Base-by-base conservation (phyloP, 2,888 invertebrate species). In the Allygus modestus region DNA sequence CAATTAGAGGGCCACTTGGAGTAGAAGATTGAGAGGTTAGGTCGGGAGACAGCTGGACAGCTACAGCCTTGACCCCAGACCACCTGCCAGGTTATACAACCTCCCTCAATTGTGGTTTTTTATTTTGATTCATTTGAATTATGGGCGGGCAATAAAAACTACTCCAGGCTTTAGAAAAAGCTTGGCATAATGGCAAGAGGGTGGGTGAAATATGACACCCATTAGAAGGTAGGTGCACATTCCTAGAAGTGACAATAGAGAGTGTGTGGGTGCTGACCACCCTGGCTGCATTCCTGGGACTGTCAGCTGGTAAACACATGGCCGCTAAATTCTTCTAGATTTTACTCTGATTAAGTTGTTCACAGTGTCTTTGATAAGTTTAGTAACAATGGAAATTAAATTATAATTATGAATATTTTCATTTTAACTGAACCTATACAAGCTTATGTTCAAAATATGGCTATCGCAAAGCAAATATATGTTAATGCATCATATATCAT, bases 121-220 rank as follows among this genome's bases (percentile, higher is more conserved):
- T 79, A 79, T 79, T 79, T 79, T 79, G 79, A 79, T 79, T 58
- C 58, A 58, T 79, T 79, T 79, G 79, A 79, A 79, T 79, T 58
- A 79, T 79, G 79, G 79, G 51, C 51, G 0, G 28, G 79, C 79
- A 79, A 79, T 79, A 79, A 79, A 79, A 79, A 79, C 79, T 23
- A 1, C 58, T 58, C 75, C 26, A 77, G 46, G 46, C 75, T 41
- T 77, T 41, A 41, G 71, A 46, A 77, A 77, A 77, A 46, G 28
- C 28, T 28, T 28, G 12, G 77, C 46, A 77, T 77, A 77, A 77
- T 77, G 28, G 77, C 26, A 28, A 54, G 79, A 58, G 58, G 31
- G 51, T 20, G 79, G 79, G 79, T 79, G 79, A 79, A 79, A 79
- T 79, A 58, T 79, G 79, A 58, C 51, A 26, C 79, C 79, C 37